Conservation (phyloP, 2,888 invertebrate species). For the Camponotus fellah region DNA sequence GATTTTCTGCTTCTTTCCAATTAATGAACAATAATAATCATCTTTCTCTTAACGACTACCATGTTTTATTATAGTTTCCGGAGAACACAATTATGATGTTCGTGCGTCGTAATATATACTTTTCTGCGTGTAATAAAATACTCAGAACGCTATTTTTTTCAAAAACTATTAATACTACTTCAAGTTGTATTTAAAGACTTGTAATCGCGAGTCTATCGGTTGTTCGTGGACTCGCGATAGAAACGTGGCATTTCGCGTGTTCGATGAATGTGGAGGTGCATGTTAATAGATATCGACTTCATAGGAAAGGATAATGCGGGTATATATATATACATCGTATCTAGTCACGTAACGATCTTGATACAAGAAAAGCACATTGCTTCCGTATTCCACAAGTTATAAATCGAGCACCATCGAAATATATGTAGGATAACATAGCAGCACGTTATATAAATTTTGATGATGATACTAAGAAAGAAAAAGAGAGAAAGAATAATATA, state of each 20-base stretch:
- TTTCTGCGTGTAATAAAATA: conserved; percentile 30
- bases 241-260: conserved; percentile 32
- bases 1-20: neutral
- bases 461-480: neutral
- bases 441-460: neutral
- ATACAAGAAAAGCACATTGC: conserved; percentile 65
- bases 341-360: conserved; percentile 71
- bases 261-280: conserved; percentile 18
- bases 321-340: conserved; percentile 47
- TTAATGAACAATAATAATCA: neutral
- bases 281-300: conserved; percentile 22
- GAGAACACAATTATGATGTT: neutral
- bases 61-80: neutral
- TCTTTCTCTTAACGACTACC: neutral
- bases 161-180: neutral
- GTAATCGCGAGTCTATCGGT: neutral
- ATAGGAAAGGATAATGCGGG: neutral
- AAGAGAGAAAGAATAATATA: neutral
- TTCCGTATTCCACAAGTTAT: conserved; percentile 63
- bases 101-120: neutral
- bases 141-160: neutral
- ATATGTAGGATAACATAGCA: neutral
- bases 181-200: neutral
- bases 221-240: conserved; percentile 19
- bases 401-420: conserved; percentile 29